phyloP scores from a whole-genome alignment of 2,797 vertebrate species.

The Phalanger gymnotis region DNA sequence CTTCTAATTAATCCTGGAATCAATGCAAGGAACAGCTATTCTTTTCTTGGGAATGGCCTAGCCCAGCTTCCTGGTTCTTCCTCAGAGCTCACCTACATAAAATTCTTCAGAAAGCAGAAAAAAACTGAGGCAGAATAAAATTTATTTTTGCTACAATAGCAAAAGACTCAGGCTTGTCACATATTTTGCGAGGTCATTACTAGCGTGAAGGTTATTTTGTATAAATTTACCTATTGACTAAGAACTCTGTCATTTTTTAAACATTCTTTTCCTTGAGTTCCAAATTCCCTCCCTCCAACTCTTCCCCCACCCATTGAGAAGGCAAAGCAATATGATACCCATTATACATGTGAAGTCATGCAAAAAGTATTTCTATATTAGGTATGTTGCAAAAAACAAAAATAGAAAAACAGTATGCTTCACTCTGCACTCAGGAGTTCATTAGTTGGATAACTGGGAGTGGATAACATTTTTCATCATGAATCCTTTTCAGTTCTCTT shows the following conservation, averaged over 20 bases:
- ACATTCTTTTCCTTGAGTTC: background rate
- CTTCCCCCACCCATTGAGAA: background rate
- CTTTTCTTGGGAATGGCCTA: background rate
- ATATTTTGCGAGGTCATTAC: background rate
- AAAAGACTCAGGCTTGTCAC: conserved; percentile 1
- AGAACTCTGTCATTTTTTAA: background rate
- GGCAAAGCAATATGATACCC: background rate
- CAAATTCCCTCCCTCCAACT: background rate
- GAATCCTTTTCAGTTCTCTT: background rate
- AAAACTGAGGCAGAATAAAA: conserved; percentile 4
- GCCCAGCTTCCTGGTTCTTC: background rate
- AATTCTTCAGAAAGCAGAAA: background rate
- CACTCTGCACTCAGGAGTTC: background rate
- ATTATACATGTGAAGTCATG: background rate
- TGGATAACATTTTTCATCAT: background rate
- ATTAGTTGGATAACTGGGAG: background rate
- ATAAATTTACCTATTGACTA: conserved; percentile 1
- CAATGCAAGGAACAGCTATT: background rate
- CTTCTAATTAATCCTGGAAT: background rate
- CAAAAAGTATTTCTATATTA: background rate
- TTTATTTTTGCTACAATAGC: conserved; percentile 26
- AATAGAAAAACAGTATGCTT: background rate
- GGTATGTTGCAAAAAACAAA: background rate
- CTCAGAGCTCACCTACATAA: background rate
- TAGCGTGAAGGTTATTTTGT: conserved; percentile 23